These are phyloP conservation scores for Camponotus floridanus DNA, from an alignment of 1,140 invertebrate genomes.

Conservation along the genomic window DNA sequence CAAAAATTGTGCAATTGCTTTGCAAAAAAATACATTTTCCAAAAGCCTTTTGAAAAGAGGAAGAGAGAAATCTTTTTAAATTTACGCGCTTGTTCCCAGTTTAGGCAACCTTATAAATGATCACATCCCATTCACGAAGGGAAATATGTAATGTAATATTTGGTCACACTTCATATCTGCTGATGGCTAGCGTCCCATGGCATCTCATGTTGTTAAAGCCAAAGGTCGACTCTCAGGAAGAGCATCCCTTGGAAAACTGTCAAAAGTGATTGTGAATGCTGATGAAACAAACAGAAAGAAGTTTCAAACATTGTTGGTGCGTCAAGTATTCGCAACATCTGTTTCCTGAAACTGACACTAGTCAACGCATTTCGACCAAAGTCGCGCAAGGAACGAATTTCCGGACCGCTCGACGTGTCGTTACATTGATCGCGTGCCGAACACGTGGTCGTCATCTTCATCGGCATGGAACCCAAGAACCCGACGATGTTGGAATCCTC, in stretches of 20 bases:
- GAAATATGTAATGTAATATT: no score
- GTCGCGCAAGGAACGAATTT: not conserved
- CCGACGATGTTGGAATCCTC: constrained; percentile 59
- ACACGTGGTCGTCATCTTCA: constrained; percentile 11
- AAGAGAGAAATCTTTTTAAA: no score
- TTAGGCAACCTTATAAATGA: no score
- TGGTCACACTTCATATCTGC: not conserved
- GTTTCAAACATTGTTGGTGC: no score
- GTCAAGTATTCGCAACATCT: not conserved
- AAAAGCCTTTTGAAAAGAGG: no score
- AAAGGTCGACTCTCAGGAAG: not conserved
- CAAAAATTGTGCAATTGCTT: no score
- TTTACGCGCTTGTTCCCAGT: no score
- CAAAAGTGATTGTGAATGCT: not conserved
- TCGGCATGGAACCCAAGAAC: constrained; percentile 61
- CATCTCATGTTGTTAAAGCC: not conserved
- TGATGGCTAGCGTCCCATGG: not conserved
- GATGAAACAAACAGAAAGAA: not conserved
- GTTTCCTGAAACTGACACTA: not conserved
- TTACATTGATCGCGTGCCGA: not conserved
- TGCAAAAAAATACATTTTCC: no score
- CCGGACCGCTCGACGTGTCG: not conserved
- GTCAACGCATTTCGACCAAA: not conserved
- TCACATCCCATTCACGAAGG: no score
- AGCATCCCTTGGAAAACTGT: not conserved